A percentile compares a stretch with the other conserved stretches of the same genome.
Conservation (phyloP, 2,113 vertebrate genomes). For the Recurvirostra avosetta region DNA sequence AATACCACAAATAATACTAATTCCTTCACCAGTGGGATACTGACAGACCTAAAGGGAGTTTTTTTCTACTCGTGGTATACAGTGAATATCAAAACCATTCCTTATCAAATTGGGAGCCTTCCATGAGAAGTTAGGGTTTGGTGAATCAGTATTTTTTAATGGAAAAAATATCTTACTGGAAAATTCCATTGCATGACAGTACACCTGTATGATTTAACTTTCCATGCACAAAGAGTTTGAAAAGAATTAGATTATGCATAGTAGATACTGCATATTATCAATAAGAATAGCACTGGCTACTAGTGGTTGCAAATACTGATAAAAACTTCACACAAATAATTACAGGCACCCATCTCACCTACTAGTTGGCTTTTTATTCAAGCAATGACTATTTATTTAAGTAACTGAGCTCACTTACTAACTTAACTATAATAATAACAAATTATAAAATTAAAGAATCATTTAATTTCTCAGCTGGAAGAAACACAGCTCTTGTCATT, state of each 20-base stretch:
- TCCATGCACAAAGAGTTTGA: not conserved
- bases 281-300: not conserved
- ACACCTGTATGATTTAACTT: not conserved
- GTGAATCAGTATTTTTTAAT: not conserved
- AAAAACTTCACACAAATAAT: not conserved
- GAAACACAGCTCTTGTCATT: not conserved
- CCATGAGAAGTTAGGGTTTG: not conserved
- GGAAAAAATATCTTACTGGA: not conserved
- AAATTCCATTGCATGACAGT: not conserved
- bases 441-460: not conserved
- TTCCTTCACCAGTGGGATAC: not conserved
- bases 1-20: not conserved
- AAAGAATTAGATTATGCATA: not conserved
- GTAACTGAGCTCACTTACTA: not conserved
- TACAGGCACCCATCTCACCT: not conserved
- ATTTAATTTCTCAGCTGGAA: not conserved
- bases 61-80: not conserved
- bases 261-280: not conserved
- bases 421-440: not conserved
- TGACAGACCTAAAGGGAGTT: not conserved
- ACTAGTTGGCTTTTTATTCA: not conserved
- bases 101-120: not conserved
- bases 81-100: not conserved
- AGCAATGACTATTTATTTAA: not conserved
- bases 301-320: not conserved